Base-by-base conservation (phyloP, 2,888 invertebrate genomes). In the Gymnocheta viridis region DNA sequence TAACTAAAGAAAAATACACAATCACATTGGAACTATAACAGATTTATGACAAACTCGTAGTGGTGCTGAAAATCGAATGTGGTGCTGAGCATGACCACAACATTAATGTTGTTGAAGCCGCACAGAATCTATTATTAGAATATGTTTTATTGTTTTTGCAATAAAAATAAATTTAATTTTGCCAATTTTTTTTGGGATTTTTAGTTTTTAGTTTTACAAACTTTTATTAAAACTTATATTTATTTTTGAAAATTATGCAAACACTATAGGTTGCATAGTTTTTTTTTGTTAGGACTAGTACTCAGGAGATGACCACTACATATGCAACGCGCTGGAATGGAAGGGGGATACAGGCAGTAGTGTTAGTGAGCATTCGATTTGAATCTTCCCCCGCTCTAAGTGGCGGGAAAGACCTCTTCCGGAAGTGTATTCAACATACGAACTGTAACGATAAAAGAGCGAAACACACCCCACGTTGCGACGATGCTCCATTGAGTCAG, bases 81-180 rank as follows among this genome's bases (percentile, higher is more conserved):
- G 60, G 22, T 64, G 51, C 24, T 69, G 72, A 38, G 60, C 56
- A 58, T 82, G 24, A 78, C 82, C 78, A 78, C 77, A 78, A 67
- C 77, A 73, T 78, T 73, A 82, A 67, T 64, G 35, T 62, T 51
- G 44, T 62, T 54, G n/a, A 83, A 80, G 54, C 74, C 79, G 54
- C 74, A 80, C 54, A 73, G 24, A 66, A 67, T 80, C 73, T 73
- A 51, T 73, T 74, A 66, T 67, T 72, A 51, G 56, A 70, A 58
- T 64, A 56, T 70, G 17, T 62, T 67, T 80, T 58, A 73, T 67
- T 62, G 41, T 19, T 73, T 56, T 41, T 41, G 41, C 29, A 32
- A 80, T 74, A 66, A 80, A 80, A 66, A 80, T 80, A 73, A 80
- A 70, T 70, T 72, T 58, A 9, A 58, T 58, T 69, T 74, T 49